Evolutionary conservation across 1,140 invertebrate species (phyloP), one percentile per base, ranked within the genome.

Genomic region (Heterodera carotae): DNA sequence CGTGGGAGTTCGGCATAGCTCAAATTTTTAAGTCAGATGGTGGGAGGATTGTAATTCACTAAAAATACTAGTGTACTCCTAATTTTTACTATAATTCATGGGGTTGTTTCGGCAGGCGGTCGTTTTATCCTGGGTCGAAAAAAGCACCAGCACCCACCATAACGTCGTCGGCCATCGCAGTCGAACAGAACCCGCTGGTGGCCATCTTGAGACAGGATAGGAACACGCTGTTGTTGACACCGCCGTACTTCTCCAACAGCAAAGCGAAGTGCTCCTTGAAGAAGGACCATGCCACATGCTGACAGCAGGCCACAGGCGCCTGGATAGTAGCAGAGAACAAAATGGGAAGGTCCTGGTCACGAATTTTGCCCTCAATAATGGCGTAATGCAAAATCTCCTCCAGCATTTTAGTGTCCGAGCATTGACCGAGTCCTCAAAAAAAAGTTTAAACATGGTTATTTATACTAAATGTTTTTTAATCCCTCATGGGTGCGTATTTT

Each of bases 281-380:
- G 89, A 94, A 97, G 66, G 93, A 88, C 95, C 95, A 98, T 0
- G 93, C 92, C 66, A 95, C 88, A 69, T 94, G 91, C 53, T 94
- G 91, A 0, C 94, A 95, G 75, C 91, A 89, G 15, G 64, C 78
- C 0, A 72, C 76, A 12, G 70, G 33, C 12, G 64, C 48, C 8
- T 68, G 31, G 75, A 92, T 90, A 0, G 84, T 84, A 0, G 92
- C 93, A 76, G 92, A 92, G 53, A 97, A 93, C 0, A 95, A 92
- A 87, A 93, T 94, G 1, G 94, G 91, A 0, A 93, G 92, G 86
- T 97, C 95, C 88, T 97, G 95, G 10, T 93, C 91, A 43, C 94
- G 90, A 0, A 98, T 95, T 88, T 97, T 93, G 81, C 93, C 92
- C 92, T 94, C 90, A 0, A 97, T 89, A n/a, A 94, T 93, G 84